Base-by-base conservation (phyloP, 2,797 vertebrate species). In the Pelobates cultripes region DNA sequence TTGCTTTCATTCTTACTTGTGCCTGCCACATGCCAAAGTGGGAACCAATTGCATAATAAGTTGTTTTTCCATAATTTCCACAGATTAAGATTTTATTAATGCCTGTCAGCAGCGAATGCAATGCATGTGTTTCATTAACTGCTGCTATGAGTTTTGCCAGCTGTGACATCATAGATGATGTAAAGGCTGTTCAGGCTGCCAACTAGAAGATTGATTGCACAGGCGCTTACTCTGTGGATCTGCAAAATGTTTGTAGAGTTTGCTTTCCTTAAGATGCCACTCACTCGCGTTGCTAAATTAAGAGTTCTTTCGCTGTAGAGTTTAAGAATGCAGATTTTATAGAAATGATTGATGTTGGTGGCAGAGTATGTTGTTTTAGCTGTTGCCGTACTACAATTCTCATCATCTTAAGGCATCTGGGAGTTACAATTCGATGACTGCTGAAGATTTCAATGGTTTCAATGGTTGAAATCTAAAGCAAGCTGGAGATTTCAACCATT, bases 71-170 rank as follows among this genome's bases (percentile, higher is more conserved):
- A 92, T 94, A 94, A 94, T 94, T 94, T 94, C 89, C 91, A 92
- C 92, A 92, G 93, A 94, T 94, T 94, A 94, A 90, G 75, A 89
- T 94, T 94, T 94, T 94, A 94, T 94, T 93, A 94, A 94, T 92
- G 91, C 91, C 93, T 94, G 94, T 94, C 94, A 94, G 92, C 94
- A 94, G 92, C 90, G 92, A 91, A 90, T 88, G 90, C 91, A 79
- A 89, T 92, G 90, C 90, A 88, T 92, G 91, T 88, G 86, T 87
- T 91, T 85, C 87, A 88, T 92, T 91, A 91, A 87, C 90, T 90
- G 90, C 90, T 72, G n/a, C 88, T 85, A 43, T 40, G 70, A 86
- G 78, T 87, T 84, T 64, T 81, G 85, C 88, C 88, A 85, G 86
- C 64, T 43, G 88, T 88, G 90, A 88, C 83, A 91, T 86, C 85